Evolutionary conservation across 1,140 invertebrate genomes (phyloP).

Genomic region (Drosophila hydei): DNA sequence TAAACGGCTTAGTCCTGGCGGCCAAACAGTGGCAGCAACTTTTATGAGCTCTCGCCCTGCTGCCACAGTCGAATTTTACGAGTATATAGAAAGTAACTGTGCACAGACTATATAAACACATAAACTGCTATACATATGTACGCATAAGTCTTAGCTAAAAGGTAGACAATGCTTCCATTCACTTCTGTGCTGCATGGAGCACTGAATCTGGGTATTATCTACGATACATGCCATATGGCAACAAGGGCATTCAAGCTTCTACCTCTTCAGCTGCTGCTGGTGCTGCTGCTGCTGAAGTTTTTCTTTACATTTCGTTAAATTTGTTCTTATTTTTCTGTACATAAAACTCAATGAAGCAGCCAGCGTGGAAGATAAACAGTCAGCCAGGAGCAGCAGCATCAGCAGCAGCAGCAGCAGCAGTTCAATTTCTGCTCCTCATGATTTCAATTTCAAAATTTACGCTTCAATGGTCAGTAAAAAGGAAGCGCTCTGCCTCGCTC

Average conservation of each 20-base stretch:
- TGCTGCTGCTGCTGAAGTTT: not conserved
- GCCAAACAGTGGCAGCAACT: constrained; percentile 35
- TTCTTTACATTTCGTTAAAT: not conserved
- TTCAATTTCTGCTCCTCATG: constrained; percentile 50
- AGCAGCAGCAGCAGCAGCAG: constrained; percentile 22
- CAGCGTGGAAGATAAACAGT: constrained; percentile 63
- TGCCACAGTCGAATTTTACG: no score
- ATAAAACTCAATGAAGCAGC: constrained; percentile 79
- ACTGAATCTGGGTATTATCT: not conserved
- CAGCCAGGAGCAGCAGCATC: constrained; percentile 29
- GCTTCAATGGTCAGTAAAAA: constrained; percentile 74
- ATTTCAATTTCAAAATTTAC: constrained; percentile 81
- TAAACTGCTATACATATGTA: not conserved
- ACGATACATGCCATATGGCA: constrained; percentile 1
- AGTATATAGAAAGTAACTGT: constrained; percentile 1
- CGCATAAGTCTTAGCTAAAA: no score
- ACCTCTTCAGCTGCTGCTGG: not conserved
- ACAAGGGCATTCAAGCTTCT: constrained; percentile 15
- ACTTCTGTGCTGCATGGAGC: no score
- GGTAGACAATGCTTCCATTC: no score
- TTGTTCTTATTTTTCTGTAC: constrained; percentile 18
- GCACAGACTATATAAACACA: not conserved
- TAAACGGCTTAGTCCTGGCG: constrained; percentile 63
- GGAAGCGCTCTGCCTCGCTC: not conserved
- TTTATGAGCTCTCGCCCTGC: constrained; percentile 64